Base-by-base conservation (phyloP, 1,140 invertebrate species). In the Rhopalosiphum padi region DNA sequence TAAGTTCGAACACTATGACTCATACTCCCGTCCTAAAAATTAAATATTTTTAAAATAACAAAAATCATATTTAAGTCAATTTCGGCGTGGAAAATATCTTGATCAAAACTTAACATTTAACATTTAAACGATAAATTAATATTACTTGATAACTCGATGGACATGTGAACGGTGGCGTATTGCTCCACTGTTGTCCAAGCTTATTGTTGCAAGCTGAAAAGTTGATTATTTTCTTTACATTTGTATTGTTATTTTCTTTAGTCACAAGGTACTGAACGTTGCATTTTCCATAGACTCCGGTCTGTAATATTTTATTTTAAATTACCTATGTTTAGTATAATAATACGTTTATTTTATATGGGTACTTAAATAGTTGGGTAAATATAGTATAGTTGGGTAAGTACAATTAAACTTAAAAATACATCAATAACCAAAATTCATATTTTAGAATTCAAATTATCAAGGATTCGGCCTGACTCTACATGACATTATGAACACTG, bases 161-260 rank as follows among this genome's bases (percentile, higher is more conserved):
- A 60, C 94, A 95, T 11, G 94, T 55, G 82, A 94, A 94, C 23
- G 91, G 51, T 53, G 94, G 94, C n/a, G 93, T 94, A 86, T 94
- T 95, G 48, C 94, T 94, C 86, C 94, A 94, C 5, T 93, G 85
- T 92, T 94, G 90, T 21, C 77, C 87, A 21, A 94, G 94, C 22
- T 86, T 94, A 53, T 94, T 93, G 43, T 46, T 22, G 68, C 95
- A 95, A n/a, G 94, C 94, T 7, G 94, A 87, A 68, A 94, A 90
- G 92, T 95, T 94, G 30, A 95, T 90, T 25, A 94, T 94, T 94
- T 95, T 95, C n/a, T 93, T 94, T 5, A 95, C 91, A 55, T 77
- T 93, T 0, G 94, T 85, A 68, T n/a, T 89, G 25, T 94, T 94
- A 46, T 93, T 68, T 55, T 77, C 46, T 82, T 92, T 94, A 35